Evolutionary conservation across 2,797 vertebrate species (phyloP).

Genomic region (Okamejei kenojei): DNA sequence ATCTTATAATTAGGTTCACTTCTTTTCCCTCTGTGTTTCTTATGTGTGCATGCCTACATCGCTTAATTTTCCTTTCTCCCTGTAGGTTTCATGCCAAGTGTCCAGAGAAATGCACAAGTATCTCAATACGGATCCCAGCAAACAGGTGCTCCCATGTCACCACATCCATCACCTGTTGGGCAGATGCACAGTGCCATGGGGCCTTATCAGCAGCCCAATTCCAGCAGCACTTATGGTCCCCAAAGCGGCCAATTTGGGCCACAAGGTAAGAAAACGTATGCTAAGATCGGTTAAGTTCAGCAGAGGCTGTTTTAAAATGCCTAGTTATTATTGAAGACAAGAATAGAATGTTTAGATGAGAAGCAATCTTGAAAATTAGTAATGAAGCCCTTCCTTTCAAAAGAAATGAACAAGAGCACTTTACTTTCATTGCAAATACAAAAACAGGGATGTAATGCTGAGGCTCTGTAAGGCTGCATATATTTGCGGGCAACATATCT

Average conservation of each 20-base stretch:
- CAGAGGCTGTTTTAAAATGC: neutral
- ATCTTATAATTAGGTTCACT: neutral
- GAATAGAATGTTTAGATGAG: neutral
- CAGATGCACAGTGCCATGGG: conserved; percentile 77
- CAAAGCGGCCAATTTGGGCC: conserved; percentile 85
- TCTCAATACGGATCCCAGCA: conserved; percentile 82
- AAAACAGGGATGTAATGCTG: too few relatives aligned
- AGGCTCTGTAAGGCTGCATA: too few relatives aligned
- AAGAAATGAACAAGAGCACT: neutral
- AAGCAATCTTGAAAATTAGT: neutral
- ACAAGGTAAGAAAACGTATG: conserved; percentile 67
- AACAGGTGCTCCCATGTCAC: conserved; percentile 79
- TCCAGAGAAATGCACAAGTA: conserved; percentile 78
- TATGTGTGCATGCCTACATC: neutral
- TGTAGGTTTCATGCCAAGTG: conserved; percentile 75
- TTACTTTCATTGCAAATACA: too few relatives aligned
- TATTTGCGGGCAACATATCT: too few relatives aligned
- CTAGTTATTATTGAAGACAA: neutral
- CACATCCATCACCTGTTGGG: conserved; percentile 76
- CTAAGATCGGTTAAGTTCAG: conserved; percentile 46
- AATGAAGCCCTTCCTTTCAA: neutral
- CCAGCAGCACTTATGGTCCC: conserved; percentile 73
- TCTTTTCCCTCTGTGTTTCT: neutral
- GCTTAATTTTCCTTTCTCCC: neutral
- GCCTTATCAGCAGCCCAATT: conserved; percentile 76